Evolutionary conservation across 2,888 invertebrate genomes (phyloP).

Genomic region (Ischnura elegans): DNA sequence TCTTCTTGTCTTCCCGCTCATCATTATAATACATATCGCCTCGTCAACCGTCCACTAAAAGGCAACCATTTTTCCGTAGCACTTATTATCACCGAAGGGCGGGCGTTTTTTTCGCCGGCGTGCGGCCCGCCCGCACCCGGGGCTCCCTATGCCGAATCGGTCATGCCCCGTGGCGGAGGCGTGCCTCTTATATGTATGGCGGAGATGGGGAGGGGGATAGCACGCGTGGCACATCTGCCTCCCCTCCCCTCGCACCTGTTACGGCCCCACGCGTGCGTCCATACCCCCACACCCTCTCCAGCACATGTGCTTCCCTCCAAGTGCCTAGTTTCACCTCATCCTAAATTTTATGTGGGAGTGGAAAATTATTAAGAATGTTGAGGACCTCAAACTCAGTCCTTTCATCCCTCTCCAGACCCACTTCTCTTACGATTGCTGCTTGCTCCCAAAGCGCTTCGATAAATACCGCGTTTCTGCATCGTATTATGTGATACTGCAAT

Average conservation of each 20-base stretch:
- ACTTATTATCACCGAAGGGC: neutral
- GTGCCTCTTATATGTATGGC: neutral
- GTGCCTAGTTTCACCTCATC: neutral
- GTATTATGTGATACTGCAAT: too few relatives aligned
- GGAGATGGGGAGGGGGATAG: neutral
- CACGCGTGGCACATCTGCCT: conserved; percentile 32
- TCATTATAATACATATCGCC: too few relatives aligned
- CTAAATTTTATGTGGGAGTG: too few relatives aligned
- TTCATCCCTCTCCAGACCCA: too few relatives aligned
- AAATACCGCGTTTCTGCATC: too few relatives aligned
- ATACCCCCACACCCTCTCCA: neutral
- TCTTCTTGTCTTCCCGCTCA: too few relatives aligned
- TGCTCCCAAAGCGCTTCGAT: too few relatives aligned
- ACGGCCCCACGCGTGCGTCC: neutral
- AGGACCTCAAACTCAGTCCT: too few relatives aligned
- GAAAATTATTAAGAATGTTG: too few relatives aligned
- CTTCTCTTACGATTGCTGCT: too few relatives aligned
- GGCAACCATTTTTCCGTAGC: neutral
- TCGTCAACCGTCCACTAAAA: neutral
- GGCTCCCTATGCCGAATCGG: neutral
- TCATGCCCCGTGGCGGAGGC: conserved; percentile 11
- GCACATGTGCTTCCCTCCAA: neutral
- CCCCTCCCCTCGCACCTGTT: conserved; percentile 16
- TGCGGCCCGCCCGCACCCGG: neutral
- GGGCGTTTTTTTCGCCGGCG: neutral